These are phyloP conservation scores for Anarsia innoxiella DNA, from an alignment of 2,888 invertebrate genomes.

Conservation along the genomic window DNA sequence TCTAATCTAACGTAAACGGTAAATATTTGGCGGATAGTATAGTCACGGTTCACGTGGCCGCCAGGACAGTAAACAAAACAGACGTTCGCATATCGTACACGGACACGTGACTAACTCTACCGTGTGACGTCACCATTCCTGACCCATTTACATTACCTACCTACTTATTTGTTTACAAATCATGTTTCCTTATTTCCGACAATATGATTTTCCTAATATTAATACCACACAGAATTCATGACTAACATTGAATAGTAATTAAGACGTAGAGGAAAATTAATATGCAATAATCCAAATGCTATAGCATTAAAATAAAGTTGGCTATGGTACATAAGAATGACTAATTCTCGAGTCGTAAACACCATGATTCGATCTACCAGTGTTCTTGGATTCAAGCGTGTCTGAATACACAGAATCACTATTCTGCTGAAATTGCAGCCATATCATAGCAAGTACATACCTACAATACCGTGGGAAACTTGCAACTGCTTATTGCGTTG, in stretches of 20 bases:
- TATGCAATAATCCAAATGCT: too few species aligned
- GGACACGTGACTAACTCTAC: constrained; percentile 40
- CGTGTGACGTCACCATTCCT: too few species aligned
- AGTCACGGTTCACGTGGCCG: constrained; percentile 33
- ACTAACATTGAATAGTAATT: too few species aligned
- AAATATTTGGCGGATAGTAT: constrained; percentile 21
- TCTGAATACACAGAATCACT: constrained; percentile 13
- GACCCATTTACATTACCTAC: too few species aligned
- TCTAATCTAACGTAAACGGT: constrained; percentile 16
- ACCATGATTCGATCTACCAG: too few species aligned
- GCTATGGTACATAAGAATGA: too few species aligned
- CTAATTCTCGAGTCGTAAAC: too few species aligned
- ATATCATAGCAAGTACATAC: constrained; percentile 30
- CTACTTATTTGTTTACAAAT: background rate
- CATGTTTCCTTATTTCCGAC: background rate
- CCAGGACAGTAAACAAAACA: constrained; percentile 36
- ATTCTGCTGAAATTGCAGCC: constrained; percentile 31
- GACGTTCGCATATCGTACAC: too few species aligned
- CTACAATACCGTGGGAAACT: constrained; percentile 26
- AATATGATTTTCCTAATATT: constrained; percentile 2
- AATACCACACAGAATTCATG: background rate
- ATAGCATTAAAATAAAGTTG: too few species aligned
- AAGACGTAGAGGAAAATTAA: too few species aligned
- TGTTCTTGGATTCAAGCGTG: background rate
- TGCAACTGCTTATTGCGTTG: constrained; percentile 7